Base-by-base conservation (phyloP, 2,113 vertebrate species). In the Lycaon pictus region DNA sequence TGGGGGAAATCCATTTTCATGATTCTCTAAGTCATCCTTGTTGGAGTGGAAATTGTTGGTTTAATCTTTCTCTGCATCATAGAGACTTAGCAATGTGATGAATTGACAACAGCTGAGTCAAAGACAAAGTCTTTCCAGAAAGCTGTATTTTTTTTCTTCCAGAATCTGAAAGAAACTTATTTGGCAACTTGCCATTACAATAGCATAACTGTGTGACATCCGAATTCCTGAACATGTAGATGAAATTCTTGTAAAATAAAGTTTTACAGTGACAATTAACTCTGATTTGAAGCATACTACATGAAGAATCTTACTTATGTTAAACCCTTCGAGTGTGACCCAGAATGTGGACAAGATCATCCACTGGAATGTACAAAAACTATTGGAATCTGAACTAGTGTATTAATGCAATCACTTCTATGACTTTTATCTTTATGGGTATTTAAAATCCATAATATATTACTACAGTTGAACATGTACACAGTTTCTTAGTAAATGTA, bases 191-290 rank as follows among this genome's bases (percentile, higher is more conserved):
- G 71, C 32, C 55, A 82, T 74, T 74, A 83, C 79, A 93, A 53
- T 25, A 79, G 9, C 58, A 85, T 77, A 51, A 58, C 51, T 67
- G 2, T 56, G 23, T 93, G 25, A 51, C 35, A 77, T 20, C 10
- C 7, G 63, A 27, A 20, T 85, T 88, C 67, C 29, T 94, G 80
- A 93, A 97, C 83, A 82, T 88, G 27, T 62, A 58, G 17, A 65
- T 23, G 9, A 60, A 93, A 96, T 93, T 93, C 74, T 65, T 74
- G 23, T 93, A 90, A 72, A 74, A 95, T 48, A 65, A 79, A 96
- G 13, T 88, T 88, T 87, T 74, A 86, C 4, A n/a, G 17, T 67
- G 8, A 85, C 74, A 72, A 92, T 51, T 63, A 72, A 25, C 7
- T 89, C 32, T n/a, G 56, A 93, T 72, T 88, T 80, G 74, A 92